A percentile compares a stretch with the other conserved stretches of the same genome.
Conservation (phyloP, 2,797 vertebrate species). For the Cyclura pinguis region DNA sequence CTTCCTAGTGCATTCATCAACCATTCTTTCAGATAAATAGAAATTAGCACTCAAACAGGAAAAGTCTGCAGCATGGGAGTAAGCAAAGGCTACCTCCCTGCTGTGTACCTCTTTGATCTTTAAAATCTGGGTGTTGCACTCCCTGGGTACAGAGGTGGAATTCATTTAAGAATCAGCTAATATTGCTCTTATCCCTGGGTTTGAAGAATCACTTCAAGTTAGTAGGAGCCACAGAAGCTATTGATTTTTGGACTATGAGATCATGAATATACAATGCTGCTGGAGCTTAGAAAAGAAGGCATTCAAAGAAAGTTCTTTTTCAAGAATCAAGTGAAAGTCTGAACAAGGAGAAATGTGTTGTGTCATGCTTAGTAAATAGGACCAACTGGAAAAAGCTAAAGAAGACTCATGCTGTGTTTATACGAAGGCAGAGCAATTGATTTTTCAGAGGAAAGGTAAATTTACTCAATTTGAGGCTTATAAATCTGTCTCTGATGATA, state of each 20-base stretch:
- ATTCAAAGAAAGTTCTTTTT: background rate
- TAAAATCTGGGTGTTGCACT: slow-evolving; percentile 61
- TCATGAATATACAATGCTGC: slow-evolving; percentile 25
- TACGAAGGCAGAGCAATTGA: slow-evolving; percentile 34
- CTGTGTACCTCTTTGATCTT: slow-evolving; percentile 70
- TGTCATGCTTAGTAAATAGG: slow-evolving; percentile 31
- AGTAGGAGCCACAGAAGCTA: slow-evolving; percentile 42
- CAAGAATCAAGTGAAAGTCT: slow-evolving; percentile 27
- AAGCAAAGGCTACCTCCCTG: slow-evolving; percentile 64
- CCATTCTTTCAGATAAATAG: slow-evolving; percentile 69
- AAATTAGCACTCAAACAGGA: slow-evolving; percentile 64
- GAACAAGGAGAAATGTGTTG: slow-evolving; percentile 29
- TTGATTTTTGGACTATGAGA: slow-evolving; percentile 53
- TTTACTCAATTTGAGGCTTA: slow-evolving; percentile 33
- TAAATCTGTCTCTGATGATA: slow-evolving; percentile 37
- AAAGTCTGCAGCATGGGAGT: slow-evolving; percentile 45
- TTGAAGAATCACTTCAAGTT: slow-evolving; percentile 45
- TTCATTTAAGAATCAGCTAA: slow-evolving; percentile 37
- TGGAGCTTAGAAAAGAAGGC: background rate
- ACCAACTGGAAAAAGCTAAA: slow-evolving; percentile 20
- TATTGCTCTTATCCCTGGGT: slow-evolving; percentile 37
- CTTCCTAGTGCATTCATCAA: slow-evolving; percentile 61
- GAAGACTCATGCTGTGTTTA: slow-evolving; percentile 14
- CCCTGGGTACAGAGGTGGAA: slow-evolving; percentile 46
- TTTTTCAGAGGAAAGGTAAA: slow-evolving; percentile 43